Evolutionary conservation across 2,888 invertebrate species (phyloP).

Genomic region (Agonopterix alstromeriana): DNA sequence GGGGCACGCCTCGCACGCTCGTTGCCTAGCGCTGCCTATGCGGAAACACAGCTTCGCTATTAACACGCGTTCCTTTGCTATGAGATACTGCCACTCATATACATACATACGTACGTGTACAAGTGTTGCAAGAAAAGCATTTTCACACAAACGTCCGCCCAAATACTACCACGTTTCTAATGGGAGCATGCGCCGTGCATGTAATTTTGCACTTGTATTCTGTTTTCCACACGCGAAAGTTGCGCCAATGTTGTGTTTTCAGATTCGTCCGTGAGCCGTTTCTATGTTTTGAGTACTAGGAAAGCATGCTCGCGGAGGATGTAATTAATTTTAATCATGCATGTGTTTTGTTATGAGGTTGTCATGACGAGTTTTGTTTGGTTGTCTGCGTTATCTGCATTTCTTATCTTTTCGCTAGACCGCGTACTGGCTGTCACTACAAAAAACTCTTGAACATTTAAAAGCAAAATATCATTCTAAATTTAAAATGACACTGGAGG

Average conservation of each 20-base stretch:
- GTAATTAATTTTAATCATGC: conserved; percentile 17
- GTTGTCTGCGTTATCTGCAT: conserved; percentile 42
- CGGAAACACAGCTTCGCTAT: conserved; percentile 73
- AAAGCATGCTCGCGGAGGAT: conserved; percentile 32
- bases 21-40: conserved; percentile 61
- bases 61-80: conserved; percentile 71
- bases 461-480: conserved; percentile 1
- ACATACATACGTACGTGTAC: conserved; percentile 34
- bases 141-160: conserved; percentile 44
- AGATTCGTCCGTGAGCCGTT: conserved; percentile 63
- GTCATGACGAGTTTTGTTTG: conserved; percentile 16
- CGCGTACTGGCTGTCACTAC: not conserved
- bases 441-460: not conserved
- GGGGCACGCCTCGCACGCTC: conserved; percentile 55
- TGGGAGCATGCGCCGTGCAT: conserved; percentile 38
- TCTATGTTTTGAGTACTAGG: conserved; percentile 62
- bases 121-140: conserved; percentile 44
- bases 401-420: conserved; percentile 12
- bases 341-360: conserved; percentile 21
- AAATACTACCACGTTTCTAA: conserved; percentile 26
- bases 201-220: conserved; percentile 46
- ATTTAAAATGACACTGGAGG: not conserved
- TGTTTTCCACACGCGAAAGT: conserved; percentile 52
- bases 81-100: conserved; percentile 70
- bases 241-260: conserved; percentile 47